Conservation (phyloP, 2,113 vertebrate genomes). For the Argyrosomus japonicus region DNA sequence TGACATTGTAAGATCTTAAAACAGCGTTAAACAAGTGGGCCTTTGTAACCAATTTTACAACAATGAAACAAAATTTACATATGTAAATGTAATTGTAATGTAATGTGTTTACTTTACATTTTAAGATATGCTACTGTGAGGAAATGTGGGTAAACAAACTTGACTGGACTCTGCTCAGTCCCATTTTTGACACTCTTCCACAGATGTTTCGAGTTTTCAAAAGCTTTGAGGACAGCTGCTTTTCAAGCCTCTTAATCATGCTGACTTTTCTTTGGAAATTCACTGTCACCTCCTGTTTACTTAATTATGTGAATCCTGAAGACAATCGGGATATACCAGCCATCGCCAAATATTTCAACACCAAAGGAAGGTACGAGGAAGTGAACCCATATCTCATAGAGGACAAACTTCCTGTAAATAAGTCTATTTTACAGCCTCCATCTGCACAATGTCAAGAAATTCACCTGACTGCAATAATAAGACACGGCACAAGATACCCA, state of each 20-base stretch:
- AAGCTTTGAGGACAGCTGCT: neutral
- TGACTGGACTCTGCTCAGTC: conserved; percentile 55
- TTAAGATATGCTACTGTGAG: neutral
- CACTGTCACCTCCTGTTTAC: conserved; percentile 1
- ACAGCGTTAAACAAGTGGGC: neutral
- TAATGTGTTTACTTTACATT: conserved; percentile 28
- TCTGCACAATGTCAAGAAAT: conserved; percentile 82
- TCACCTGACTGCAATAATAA: conserved; percentile 88
- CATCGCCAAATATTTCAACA: conserved; percentile 88
- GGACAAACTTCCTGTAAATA: conserved; percentile 84
- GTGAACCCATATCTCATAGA: conserved; percentile 82
- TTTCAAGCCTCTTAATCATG: conserved; percentile 36
- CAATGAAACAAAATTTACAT: too few species aligned
- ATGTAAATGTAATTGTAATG: too few species aligned
- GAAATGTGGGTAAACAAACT: conserved; percentile 36
- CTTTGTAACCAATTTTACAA: neutral
- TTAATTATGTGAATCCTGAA: neutral
- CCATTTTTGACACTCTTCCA: neutral
- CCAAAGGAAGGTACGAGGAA: conserved; percentile 92
- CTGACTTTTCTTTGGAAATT: conserved; percentile 14
- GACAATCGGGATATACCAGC: conserved; percentile 48
- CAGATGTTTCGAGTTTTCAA: neutral
- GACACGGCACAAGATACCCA: conserved; percentile 94
- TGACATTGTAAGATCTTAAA: neutral
- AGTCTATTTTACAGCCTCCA: conserved; percentile 73